Evolutionary conservation across 2,113 vertebrate genomes (phyloP), one percentile per base, ranked within the genome.

Genomic region (Girardinichthys multiradiatus): DNA sequence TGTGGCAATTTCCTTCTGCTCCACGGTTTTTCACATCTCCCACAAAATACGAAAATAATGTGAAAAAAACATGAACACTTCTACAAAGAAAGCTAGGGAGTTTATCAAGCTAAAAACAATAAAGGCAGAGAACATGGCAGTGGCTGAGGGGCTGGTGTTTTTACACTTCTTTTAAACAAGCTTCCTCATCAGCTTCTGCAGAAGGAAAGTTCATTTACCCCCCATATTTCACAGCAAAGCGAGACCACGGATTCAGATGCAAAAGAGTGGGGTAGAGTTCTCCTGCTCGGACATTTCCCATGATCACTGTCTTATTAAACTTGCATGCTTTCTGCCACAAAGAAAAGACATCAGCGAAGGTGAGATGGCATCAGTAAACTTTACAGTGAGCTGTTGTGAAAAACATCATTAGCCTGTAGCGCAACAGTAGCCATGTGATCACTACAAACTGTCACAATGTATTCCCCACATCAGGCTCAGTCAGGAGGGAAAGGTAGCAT

Each of bases 401-500:
- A 37, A 37, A 57, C 0, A 19, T 31, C 31, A 59, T 67, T 10
- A 60, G 4, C 61, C 33, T 42, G 15, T 51, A 51, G 57, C 27
- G 51, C 35, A 65, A 67, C 15, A 28, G 67, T 26, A 72, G 64
- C 26, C 70, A 17, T 74, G 45, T 28, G 70, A 66, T 59, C 21
- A 31, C 35, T 29, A 17, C 33, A 73, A 45, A 35, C 64, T 64
- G 70, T 58, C 67, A 57, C 37, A 37, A 59, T 58, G 37, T 39
- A 17, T 72, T 19, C 35, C 72, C 67, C 61, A 54, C 48, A 39
- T 77, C 73, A 69, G 54, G 64, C 28, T 79, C 33, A 71, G 73
- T 72, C 79, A 64, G 68, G 64, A 68, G 64, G 51, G 64, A 82
- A 58, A 68, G 72, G 61, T 70, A 54, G 0, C 15, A 64, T 29